Conservation (phyloP, 2,797 vertebrate genomes). For the Pseudochromis fuscus region DNA sequence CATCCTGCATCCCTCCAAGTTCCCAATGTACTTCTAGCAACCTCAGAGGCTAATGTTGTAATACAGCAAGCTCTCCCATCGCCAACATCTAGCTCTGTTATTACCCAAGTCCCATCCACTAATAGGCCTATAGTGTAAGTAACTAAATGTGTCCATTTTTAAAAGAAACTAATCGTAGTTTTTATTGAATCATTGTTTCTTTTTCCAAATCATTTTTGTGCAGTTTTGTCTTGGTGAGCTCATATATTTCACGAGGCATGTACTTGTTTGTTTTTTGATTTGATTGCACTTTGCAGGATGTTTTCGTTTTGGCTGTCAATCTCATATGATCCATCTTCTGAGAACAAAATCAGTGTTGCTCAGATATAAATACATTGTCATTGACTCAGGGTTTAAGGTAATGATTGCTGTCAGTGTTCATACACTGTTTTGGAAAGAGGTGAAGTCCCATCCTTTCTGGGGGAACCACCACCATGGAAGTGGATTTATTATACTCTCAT, state of each 20-base stretch:
- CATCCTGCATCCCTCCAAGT: slow-evolving; percentile 98
- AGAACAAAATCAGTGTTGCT: slow-evolving; percentile 56
- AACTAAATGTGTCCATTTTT: slow-evolving; percentile 77
- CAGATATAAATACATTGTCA: slow-evolving; percentile 39
- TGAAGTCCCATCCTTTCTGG: too few relatives aligned
- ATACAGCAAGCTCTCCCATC: slow-evolving; percentile 98
- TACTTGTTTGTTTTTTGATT: slow-evolving; percentile 69
- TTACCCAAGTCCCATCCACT: slow-evolving; percentile 97
- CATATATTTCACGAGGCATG: slow-evolving; percentile 68
- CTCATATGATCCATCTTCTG: slow-evolving; percentile 16
- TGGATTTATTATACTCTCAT: too few relatives aligned
- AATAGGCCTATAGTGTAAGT: slow-evolving; percentile 99
- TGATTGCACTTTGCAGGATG: slow-evolving; percentile 36
- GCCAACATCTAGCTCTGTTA: slow-evolving; percentile 99
- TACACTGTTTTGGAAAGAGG: too few relatives aligned
- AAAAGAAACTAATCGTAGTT: slow-evolving; percentile 49
- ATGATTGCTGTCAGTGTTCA: neutral
- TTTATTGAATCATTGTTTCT: slow-evolving; percentile 60
- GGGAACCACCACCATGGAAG: too few relatives aligned
- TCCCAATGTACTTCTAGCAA: slow-evolving; percentile 97
- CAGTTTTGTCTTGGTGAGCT: slow-evolving; percentile 69
- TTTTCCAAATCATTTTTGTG: slow-evolving; percentile 60
- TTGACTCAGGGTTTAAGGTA: neutral
- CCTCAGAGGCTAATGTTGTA: slow-evolving; percentile 97
- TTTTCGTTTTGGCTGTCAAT: slow-evolving; percentile 40